Evolutionary conservation across 2,113 vertebrate genomes (phyloP), one percentile per base, ranked within the genome.

Genomic region (Girardinichthys multiradiatus): DNA sequence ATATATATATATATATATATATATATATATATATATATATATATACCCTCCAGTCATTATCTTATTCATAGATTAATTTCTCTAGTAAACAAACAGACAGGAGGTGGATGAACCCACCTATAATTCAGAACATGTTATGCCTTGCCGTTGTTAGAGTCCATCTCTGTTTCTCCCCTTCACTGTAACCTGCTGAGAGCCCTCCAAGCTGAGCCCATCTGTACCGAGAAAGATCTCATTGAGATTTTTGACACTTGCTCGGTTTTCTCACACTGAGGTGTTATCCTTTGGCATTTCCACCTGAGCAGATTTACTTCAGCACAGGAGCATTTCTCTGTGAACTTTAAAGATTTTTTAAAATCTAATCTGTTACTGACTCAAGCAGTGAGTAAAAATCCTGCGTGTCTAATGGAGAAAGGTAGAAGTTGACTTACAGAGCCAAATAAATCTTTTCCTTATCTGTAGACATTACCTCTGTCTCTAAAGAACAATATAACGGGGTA

Each of bases 371-470:
- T 75, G 80, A 2, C 24, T 79, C 58, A 82, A 74, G 87, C 76
- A 79, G 70, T 68, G 79, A 83, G 75, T 67, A 64, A 90, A 88
- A 76, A 74, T 62, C 48, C 28, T 31, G 57, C 35, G 68, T 70
- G 63, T 64, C 82, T 80, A 79, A 81, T 72, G 64, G 26, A 75
- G 63, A 76, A 73, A 79, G 62, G 51, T 80, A 74, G 27, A 66
- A 31, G 64, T 35, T 60, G 15, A n/a, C 81, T 89, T 80, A 77
- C 64, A 30, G 62, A 30, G 12, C 42, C 31, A 73, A 59, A 89
- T 82, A 87, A 83, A 87, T 83, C n/a, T 31, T 74, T 26, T 80
- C 64, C 57, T 65, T 70, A 87, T 87, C 88, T 86, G 83, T 90
- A 86, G 78, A 79, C 64, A 76, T 85, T 76, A 81, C 73, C 76